Conservation (phyloP, 2,797 vertebrate genomes). For the Streptopelia turtur region DNA sequence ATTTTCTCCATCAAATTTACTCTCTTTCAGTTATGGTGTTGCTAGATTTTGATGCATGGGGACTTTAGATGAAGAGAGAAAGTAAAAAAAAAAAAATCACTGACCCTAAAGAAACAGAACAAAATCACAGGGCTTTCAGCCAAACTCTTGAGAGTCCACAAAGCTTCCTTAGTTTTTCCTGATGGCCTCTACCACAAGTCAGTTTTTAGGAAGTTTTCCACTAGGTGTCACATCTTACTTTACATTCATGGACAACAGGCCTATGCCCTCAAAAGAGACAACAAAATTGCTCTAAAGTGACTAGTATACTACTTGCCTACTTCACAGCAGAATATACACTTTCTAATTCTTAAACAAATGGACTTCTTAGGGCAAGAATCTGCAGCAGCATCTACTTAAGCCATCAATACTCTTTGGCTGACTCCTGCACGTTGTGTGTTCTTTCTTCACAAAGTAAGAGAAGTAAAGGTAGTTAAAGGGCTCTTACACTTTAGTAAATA, state of each 20-base stretch:
- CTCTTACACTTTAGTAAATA: neutral
- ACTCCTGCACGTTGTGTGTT: neutral
- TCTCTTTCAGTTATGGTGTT: neutral
- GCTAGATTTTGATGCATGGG: neutral
- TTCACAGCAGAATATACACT: neutral
- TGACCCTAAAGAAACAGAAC: neutral
- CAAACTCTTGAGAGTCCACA: fast-evolving
- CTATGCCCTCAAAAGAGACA: neutral
- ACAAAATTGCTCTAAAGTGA: neutral
- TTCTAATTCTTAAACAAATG: neutral
- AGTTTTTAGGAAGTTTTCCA: neutral
- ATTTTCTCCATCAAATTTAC: neutral
- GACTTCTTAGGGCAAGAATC: neutral
- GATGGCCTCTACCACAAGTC: neutral
- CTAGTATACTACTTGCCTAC: neutral
- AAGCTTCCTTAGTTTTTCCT: neutral
- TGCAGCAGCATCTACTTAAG: neutral
- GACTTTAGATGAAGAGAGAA: neutral
- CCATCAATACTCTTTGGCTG: neutral
- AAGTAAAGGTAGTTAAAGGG: neutral
- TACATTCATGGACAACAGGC: neutral
- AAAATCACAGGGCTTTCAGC: neutral
- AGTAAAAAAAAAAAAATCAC: neutral
- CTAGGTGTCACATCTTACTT: neutral
- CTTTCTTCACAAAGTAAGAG: neutral